Evolutionary conservation across 2,113 vertebrate genomes (phyloP).

Genomic region (Grus americana): DNA sequence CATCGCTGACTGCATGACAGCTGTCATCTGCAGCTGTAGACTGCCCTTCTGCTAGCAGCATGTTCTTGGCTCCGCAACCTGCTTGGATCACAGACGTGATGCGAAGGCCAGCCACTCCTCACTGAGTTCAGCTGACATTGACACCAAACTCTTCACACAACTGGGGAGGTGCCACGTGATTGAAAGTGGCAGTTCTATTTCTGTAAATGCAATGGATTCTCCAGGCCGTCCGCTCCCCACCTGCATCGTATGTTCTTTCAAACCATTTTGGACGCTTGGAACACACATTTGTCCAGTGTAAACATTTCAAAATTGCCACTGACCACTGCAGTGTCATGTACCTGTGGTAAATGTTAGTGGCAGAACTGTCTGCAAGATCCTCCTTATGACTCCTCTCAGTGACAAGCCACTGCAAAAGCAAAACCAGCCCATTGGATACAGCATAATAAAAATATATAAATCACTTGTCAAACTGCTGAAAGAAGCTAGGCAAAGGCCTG

Average conservation of each 20-base stretch:
- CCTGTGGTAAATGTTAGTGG: slow-evolving; percentile 58
- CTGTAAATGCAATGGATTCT: slow-evolving; percentile 35
- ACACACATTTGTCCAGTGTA: slow-evolving; percentile 56
- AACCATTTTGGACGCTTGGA: slow-evolving; percentile 63
- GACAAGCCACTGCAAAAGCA: slow-evolving; percentile 36
- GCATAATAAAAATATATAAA: background rate
- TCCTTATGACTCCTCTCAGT: slow-evolving; percentile 56
- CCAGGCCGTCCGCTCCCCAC: slow-evolving; percentile 37
- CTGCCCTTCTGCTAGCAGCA: slow-evolving; percentile 66
- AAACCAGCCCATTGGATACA: slow-evolving; percentile 50
- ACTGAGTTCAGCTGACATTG: slow-evolving; percentile 58
- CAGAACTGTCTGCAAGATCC: slow-evolving; percentile 60
- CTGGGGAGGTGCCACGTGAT: background rate
- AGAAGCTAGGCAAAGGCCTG: slow-evolving; percentile 70
- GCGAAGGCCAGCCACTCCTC: slow-evolving; percentile 56
- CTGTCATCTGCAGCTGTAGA: slow-evolving; percentile 53
- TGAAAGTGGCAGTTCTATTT: slow-evolving; percentile 49
- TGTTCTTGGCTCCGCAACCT: slow-evolving; percentile 64
- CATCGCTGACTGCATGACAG: slow-evolving; percentile 60
- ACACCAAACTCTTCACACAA: slow-evolving; percentile 45
- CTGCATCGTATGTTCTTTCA: slow-evolving; percentile 41
- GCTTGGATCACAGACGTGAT: slow-evolving; percentile 65
- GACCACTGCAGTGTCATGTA: background rate
- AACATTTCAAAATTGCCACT: slow-evolving; percentile 64
- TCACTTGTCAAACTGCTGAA: slow-evolving; percentile 57